A percentile compares a stretch with the other conserved stretches of the same genome.
Conservation (phyloP, 2,888 invertebrate species). For the Torymus auratus region DNA sequence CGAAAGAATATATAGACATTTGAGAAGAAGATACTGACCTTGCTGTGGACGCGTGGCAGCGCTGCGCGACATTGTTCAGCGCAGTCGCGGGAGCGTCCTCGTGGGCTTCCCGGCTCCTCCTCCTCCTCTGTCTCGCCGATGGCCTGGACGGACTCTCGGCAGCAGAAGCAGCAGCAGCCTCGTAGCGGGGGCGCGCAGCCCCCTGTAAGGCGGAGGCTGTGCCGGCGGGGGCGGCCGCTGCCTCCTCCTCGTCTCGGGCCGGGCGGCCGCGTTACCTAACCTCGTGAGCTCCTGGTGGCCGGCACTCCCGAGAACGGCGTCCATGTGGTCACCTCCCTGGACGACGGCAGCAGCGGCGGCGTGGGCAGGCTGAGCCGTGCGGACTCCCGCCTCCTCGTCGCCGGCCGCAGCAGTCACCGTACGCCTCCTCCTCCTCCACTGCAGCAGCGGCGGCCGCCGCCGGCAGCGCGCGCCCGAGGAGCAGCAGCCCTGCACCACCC, state of each 20-base stretch:
- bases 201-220: not conserved
- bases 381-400: constrained; percentile 52
- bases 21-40: constrained; percentile 65
- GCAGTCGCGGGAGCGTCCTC: constrained; percentile 43
- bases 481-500: constrained; percentile 51
- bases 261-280: too few relatives aligned
- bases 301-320: constrained; percentile 65
- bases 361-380: constrained; percentile 51
- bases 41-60: constrained; percentile 73
- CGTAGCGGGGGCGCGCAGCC: not conserved
- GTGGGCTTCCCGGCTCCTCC: too few relatives aligned
- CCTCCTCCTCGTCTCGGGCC: constrained; percentile 3
- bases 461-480: constrained; percentile 40
- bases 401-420: constrained; percentile 58
- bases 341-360: constrained; percentile 43
- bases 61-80: constrained; percentile 73
- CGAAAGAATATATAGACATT: not conserved
- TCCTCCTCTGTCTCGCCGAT: too few relatives aligned
- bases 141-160: too few relatives aligned
- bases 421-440: constrained; percentile 62
- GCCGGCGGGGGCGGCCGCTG: not conserved
- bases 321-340: constrained; percentile 75
- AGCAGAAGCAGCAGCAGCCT: too few relatives aligned
- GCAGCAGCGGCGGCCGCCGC: constrained; percentile 53
- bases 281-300: not conserved